phyloP scores from a whole-genome alignment of 1,140 invertebrate species.

The Grapholita molesta region DNA sequence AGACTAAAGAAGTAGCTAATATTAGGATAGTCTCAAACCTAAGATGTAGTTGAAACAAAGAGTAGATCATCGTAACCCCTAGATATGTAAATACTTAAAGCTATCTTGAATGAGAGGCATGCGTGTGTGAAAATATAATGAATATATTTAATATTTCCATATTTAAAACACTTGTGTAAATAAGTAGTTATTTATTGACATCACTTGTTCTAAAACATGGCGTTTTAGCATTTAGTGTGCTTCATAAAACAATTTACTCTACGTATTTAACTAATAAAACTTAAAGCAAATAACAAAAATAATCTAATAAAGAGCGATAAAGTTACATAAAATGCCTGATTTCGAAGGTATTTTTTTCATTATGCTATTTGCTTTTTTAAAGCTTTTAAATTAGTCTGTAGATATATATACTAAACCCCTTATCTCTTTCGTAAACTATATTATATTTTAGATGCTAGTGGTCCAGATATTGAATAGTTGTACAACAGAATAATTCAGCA shows the following conservation, averaged over 20 bases:
- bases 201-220: not conserved
- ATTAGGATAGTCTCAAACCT: not conserved
- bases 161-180: not conserved
- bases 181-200: not conserved
- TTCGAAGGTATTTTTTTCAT: too few relatives aligned
- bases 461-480: not conserved
- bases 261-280: not conserved
- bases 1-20: not conserved
- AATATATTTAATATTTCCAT: not conserved
- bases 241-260: not conserved
- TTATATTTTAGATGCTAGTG: not conserved
- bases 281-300: not conserved
- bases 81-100: not conserved
- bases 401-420: too few relatives aligned
- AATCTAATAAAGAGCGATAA: not conserved
- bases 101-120: not conserved
- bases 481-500: conserved; percentile 44
- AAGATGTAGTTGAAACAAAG: not conserved
- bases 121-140: not conserved
- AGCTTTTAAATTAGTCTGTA: too few relatives aligned
- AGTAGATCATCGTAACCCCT: not conserved
- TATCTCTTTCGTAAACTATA: not conserved
- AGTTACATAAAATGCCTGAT: too few relatives aligned
- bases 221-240: not conserved
- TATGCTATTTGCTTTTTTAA: too few relatives aligned